Percentiles rank a stretch among this genome's conserved stretches.
phyloP scores from a whole-genome alignment of 2,113 vertebrate species.

The Erythrolamprus reginae region DNA sequence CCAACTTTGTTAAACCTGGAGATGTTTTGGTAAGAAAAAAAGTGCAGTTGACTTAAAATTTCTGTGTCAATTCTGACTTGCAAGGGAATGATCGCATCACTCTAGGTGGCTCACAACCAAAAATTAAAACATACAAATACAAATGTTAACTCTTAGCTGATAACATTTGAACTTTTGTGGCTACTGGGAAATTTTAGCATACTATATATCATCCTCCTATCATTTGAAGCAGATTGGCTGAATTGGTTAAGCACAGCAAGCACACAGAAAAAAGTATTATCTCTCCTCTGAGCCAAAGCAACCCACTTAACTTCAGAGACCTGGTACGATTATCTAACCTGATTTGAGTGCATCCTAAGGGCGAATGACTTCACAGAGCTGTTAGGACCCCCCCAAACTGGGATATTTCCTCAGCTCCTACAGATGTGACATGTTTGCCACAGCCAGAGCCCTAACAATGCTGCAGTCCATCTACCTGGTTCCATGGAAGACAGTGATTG shows the following conservation, averaged over 20 bases:
- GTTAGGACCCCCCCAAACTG: too few relatives aligned
- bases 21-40: constrained; percentile 5
- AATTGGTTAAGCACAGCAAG: constrained; percentile 15
- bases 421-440: too few relatives aligned
- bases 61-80: constrained; percentile 47
- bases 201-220: constrained; percentile 28
- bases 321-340: too few relatives aligned
- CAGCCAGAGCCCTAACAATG: too few relatives aligned
- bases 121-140: too few relatives aligned
- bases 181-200: constrained; percentile 46
- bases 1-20: neutral
- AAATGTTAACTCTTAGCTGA: constrained; percentile 50
- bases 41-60: neutral
- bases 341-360: too few relatives aligned
- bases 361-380: too few relatives aligned
- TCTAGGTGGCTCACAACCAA: too few relatives aligned
- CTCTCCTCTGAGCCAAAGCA: neutral
- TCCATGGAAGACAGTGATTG: too few relatives aligned
- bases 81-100: constrained; percentile 43
- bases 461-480: too few relatives aligned
- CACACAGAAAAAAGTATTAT: constrained; percentile 1
- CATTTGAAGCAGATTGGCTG: constrained; percentile 37
- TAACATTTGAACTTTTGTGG: constrained; percentile 51
- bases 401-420: too few relatives aligned
- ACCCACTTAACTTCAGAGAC: too few relatives aligned